A percentile compares a stretch with the other conserved stretches of the same genome.
These are phyloP conservation scores for Myotis pilosus DNA, from an alignment of 2,797 vertebrate species.

Conservation along the genomic window DNA sequence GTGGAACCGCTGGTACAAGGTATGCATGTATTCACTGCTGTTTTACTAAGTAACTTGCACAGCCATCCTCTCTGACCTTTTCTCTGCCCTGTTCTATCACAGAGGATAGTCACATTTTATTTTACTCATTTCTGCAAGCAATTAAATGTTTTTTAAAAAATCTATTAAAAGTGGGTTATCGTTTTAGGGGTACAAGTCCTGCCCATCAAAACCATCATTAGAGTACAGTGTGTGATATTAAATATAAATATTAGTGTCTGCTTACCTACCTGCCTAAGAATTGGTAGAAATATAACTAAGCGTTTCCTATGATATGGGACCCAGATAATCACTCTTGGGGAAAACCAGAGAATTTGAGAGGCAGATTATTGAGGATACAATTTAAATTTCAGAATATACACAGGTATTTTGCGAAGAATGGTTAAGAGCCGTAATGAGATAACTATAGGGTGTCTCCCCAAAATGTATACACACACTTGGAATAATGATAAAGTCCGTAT, in stretches of 20 bases:
- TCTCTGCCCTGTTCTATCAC: neutral
- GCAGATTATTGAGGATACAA: neutral
- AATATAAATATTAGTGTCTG: neutral
- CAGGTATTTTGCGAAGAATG: neutral
- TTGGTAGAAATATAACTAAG: neutral
- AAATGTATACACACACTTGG: too few relatives aligned
- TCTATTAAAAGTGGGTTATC: neutral
- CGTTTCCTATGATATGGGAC: neutral
- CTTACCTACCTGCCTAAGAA: neutral
- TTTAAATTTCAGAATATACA: constrained; percentile 15
- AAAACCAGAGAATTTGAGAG: neutral
- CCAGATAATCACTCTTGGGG: neutral
- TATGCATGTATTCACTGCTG: neutral
- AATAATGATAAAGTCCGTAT: too few relatives aligned
- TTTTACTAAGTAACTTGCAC: neutral
- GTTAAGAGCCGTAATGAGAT: neutral
- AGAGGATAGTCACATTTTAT: neutral
- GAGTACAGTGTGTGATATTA: neutral
- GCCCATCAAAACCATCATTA: neutral
- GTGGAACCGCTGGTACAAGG: too few relatives aligned
- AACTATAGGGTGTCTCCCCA: too few relatives aligned
- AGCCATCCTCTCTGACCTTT: neutral
- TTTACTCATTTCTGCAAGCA: neutral
- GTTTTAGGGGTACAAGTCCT: neutral
- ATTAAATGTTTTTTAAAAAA: neutral